Evolutionary conservation across 2,113 vertebrate genomes (phyloP).

Genomic region (Lophura nycthemera): DNA sequence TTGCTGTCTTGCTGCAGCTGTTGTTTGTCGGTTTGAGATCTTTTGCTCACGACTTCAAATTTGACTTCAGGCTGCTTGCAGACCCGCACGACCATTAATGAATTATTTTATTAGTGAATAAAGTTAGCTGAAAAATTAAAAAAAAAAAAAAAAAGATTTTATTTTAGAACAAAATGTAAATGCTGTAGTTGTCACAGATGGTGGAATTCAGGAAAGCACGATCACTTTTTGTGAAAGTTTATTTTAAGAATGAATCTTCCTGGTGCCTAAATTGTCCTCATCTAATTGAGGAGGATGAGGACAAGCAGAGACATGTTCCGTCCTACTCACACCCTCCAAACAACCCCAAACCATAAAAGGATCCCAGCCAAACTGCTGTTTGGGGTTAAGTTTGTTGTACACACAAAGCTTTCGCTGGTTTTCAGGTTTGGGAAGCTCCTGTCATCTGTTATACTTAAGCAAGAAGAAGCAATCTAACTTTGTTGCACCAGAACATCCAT

Average conservation of each 20-base stretch:
- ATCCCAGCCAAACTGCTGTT: neutral
- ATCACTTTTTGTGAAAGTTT: neutral
- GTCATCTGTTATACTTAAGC: neutral
- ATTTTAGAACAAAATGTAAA: neutral
- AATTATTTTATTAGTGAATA: neutral
- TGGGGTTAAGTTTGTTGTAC: neutral
- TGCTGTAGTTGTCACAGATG: neutral
- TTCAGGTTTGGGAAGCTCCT: neutral
- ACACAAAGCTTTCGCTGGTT: neutral
- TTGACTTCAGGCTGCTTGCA: neutral
- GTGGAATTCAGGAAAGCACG: neutral
- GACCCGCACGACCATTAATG: neutral
- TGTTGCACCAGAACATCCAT: neutral
- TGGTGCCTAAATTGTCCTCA: neutral
- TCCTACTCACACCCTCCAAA: neutral
- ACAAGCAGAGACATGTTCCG: neutral
- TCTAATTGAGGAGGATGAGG: rapidly evolving
- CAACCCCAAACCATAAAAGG: neutral
- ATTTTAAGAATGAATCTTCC: neutral
- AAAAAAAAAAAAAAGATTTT: rapidly evolving
- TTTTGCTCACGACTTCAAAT: neutral
- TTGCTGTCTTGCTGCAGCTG: neutral
- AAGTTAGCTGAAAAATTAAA: neutral
- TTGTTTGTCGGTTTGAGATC: neutral
- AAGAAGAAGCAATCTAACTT: neutral